Evolutionary conservation across 2,888 invertebrate species (phyloP), one percentile per base, ranked within the genome.

Genomic region (Ischnus inquisitorius): DNA sequence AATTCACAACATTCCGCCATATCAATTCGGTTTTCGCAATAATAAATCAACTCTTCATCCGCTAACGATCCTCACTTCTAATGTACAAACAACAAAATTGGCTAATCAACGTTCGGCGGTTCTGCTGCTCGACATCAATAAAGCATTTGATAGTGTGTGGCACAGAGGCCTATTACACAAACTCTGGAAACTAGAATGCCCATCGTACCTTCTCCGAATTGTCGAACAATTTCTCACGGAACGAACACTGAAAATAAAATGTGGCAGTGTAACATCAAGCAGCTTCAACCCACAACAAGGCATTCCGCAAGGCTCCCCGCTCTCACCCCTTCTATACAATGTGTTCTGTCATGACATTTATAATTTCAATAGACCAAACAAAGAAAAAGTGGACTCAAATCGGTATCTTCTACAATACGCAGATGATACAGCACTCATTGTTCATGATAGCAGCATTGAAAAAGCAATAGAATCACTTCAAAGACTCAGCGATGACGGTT

Each of bases 71-170:
- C 16, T 76, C 19, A 68, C 68, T 8, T 74, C 80, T 14, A 80
- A 80, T 43, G 25, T 64, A 3, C 68, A 81, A 60, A 34, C 76
- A 4, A 71, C 71, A 19, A 82, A 62, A 48, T 5, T 71, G n/a
- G 10, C 28, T 46, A 83, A 80, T 25, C 28, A 80, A 25, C 51
- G 71, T 25, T 81, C 85, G 25, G 79, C 83, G 0, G 75, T 79
- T 4, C 78, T 86, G 8, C 86, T 88, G 34, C 74, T 89, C 14
- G 87, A 88, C 68, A 83, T 88, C 34, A 79, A 82, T 12, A 85
- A 85, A 71, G 88, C 88, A 2, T 89, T 89, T 71, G 85, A 88
- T 69, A 78, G 85, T 41, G 85, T 88, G 39, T 85, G 86, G 82
- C 87, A 87, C 54, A 39, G 62, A 12, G 87, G 84, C 0, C 87